These are phyloP conservation scores for Pristionchus pacificus DNA, from an alignment of 1,140 invertebrate species.

Conservation along the genomic window DNA sequence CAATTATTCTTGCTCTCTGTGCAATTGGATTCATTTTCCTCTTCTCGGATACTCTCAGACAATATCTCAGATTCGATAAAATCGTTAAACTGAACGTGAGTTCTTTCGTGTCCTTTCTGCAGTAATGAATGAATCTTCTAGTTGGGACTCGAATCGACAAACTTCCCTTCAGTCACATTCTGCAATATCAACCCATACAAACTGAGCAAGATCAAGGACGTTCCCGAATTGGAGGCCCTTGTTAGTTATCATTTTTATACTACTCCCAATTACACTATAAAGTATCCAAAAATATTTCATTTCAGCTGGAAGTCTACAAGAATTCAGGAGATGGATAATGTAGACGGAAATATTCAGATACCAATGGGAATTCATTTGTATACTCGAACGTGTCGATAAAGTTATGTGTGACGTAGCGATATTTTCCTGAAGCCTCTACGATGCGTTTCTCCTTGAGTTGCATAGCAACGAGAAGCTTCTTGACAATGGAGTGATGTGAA, in stretches of 20 bases:
- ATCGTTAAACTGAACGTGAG: conserved; percentile 30
- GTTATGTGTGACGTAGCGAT: too few species aligned
- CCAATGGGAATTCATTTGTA: too few species aligned
- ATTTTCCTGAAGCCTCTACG: too few species aligned
- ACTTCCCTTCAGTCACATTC: conserved; percentile 36
- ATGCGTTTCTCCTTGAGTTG: too few species aligned
- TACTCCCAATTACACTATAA: too few species aligned
- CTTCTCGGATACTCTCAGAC: conserved; percentile 26
- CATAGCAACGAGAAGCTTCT: too few species aligned
- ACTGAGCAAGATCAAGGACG: conserved; percentile 28
- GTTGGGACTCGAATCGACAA: conserved; percentile 16
- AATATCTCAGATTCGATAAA: conserved; percentile 35
- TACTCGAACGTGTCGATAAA: too few species aligned
- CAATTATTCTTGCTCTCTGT: conserved; percentile 33
- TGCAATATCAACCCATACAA: conserved; percentile 41
- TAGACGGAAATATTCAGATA: too few species aligned
- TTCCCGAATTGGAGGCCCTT: conserved; percentile 32
- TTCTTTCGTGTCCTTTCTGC: conserved; percentile 7
- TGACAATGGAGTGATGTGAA: too few species aligned
- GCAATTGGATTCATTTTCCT: conserved; percentile 31
- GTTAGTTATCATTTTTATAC: too few species aligned
- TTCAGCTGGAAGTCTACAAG: neutral
- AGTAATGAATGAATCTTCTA: conserved; percentile 1
- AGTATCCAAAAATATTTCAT: too few species aligned
- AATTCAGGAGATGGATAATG: neutral